Percentiles rank a stretch among this genome's conserved stretches.
Evolutionary conservation across 1,140 invertebrate species (phyloP).

Genomic region (Microplitis demolitor): DNA sequence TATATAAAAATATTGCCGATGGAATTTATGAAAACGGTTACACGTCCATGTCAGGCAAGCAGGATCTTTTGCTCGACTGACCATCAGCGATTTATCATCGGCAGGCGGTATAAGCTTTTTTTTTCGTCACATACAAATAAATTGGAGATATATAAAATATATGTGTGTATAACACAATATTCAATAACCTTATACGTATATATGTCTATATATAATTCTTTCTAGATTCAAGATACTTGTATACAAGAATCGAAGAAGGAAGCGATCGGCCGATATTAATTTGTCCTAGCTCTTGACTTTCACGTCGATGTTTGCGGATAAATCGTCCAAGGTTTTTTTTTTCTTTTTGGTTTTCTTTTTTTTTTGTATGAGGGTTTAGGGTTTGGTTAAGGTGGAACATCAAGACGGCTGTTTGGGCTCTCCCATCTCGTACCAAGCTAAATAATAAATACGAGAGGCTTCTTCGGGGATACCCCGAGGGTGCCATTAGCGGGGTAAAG

Average conservation of each 20-base stretch:
- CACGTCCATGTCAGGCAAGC: constrained; percentile 22
- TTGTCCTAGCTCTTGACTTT: constrained; percentile 25
- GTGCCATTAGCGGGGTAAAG: constrained; percentile 61
- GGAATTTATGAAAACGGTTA: constrained; percentile 18
- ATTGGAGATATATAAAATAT: constrained; percentile 29
- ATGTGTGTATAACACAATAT: not conserved
- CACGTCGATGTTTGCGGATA: constrained; percentile 48
- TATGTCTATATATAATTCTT: constrained; percentile 20
- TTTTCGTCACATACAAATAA: not conserved
- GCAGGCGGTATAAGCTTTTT: constrained; percentile 13
- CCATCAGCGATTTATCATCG: constrained; percentile 31
- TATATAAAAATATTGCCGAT: constrained; percentile 7
- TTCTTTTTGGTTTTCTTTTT: not conserved
- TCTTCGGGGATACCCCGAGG: constrained; percentile 57
- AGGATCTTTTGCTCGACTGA: constrained; percentile 28
- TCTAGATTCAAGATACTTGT: constrained; percentile 19
- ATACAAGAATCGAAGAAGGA: constrained; percentile 32
- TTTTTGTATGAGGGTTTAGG: not conserved
- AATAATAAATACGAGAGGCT: constrained; percentile 62
- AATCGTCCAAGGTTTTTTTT: constrained; percentile 41
- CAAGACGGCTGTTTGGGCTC: constrained; percentile 25
- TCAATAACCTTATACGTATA: no score
- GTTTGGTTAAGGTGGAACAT: not conserved
- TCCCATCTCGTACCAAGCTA: constrained; percentile 48
- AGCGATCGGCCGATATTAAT: constrained; percentile 33